Base-by-base conservation (phyloP, 2,113 vertebrate genomes). In the Daboia siamensis region DNA sequence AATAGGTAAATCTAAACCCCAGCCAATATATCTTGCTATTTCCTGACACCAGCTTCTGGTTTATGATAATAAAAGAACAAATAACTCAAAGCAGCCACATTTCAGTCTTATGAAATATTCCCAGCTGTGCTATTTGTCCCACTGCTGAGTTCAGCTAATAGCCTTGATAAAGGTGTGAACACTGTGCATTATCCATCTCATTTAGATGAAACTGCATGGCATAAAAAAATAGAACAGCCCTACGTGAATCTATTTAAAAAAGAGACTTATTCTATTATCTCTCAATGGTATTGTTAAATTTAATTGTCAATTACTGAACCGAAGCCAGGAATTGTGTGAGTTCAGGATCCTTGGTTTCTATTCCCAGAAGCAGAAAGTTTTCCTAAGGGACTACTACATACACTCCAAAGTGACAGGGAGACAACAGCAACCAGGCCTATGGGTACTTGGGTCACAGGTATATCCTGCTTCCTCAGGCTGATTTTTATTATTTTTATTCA, bases 211-310 rank as follows among this genome's bases (percentile, higher is more conserved):
- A 44, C 90, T 0, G 0, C 1, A 29, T 92, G 87, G 74, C 44
- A 61, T 93, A 33, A 93, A 84, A 86, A 94, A 80, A 90, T 93
- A 6, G 0, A 93, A 90, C 92, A 0, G 0, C 89, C 92, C 84
- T 94, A 95, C 92, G 90, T 92, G 92, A 94, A 52, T 93, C 92
- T 89, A 17, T 95, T 91, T 92, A 90, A 87, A 69, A 89, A 44
- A 0, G 20, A 15, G 33, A 59, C 33, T 0, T 54, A 89, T 21
- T 0, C 94, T 94, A 84, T 94, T 94, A 96, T 96, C 95, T 95
- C 96, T 95, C 94, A 51, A 92, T 94, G 94, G 94, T 93, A 90
- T 93, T 94, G 94, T 97, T 96, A 96, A 92, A 93, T 95, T 86
- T 95, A 95, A 96, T 96, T 93, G 94, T 86, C 95, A 95, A 91